A percentile compares a stretch with the other conserved stretches of the same genome.
phyloP scores from a whole-genome alignment of 2,113 vertebrate species.

The Nesogale talazaci region DNA sequence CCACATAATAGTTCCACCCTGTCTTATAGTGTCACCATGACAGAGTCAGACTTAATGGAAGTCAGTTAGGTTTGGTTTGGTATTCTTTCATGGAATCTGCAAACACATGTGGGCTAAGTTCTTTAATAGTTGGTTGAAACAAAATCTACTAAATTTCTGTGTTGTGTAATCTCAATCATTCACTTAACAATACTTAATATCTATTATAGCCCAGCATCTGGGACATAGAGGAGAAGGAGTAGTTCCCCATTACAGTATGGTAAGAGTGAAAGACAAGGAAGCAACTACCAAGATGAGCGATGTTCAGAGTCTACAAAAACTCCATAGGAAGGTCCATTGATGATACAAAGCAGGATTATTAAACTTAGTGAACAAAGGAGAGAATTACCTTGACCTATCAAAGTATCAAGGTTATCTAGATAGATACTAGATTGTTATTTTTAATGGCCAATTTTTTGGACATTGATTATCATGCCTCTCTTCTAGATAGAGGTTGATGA shows the following conservation, averaged over 20 bases:
- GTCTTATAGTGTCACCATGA: too few relatives aligned
- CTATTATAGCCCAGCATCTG: neutral
- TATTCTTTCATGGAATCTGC: neutral
- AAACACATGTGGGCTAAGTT: slow-evolving; percentile 33
- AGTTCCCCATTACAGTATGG: neutral
- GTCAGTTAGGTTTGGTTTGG: too few relatives aligned
- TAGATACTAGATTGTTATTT: too few relatives aligned
- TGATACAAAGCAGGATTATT: neutral
- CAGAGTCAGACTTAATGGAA: too few relatives aligned
- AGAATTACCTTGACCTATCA: neutral
- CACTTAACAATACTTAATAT: neutral
- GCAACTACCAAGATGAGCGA: neutral
- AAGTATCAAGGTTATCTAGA: neutral
- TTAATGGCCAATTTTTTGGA: too few relatives aligned
- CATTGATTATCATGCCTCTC: too few relatives aligned
- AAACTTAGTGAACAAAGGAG: neutral
- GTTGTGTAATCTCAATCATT: neutral
- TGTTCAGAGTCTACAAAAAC: neutral
- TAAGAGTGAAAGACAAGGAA: neutral
- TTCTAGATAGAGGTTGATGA: neutral
- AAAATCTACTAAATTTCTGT: slow-evolving; percentile 10
- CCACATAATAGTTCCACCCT: too few relatives aligned
- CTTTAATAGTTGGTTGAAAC: slow-evolving; percentile 10
- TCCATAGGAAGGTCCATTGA: neutral
- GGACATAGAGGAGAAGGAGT: neutral